A percentile compares a stretch with the other conserved stretches of the same genome.
These are phyloP conservation scores for Thyatira batis DNA, from an alignment of 2,888 invertebrate species.

Conservation along the genomic window DNA sequence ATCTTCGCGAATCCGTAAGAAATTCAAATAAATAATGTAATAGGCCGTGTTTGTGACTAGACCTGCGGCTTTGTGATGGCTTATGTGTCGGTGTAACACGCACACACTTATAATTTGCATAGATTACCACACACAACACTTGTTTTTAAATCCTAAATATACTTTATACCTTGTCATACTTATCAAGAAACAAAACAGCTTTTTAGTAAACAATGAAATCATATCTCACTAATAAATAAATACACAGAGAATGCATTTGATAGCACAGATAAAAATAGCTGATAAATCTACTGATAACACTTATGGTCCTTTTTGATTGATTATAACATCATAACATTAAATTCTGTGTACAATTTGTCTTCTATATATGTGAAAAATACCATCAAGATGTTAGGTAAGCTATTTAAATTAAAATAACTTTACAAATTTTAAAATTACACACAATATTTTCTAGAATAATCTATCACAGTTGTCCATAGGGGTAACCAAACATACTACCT, in stretches of 20 bases:
- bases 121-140: slow-evolving; percentile 2
- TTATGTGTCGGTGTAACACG: slow-evolving; percentile 38
- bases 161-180: neutral
- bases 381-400: too few species aligned
- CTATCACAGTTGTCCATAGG: too few species aligned
- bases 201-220: slow-evolving; percentile 21
- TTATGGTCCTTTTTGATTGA: neutral
- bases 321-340: neutral
- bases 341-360: neutral
- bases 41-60: slow-evolving; percentile 51
- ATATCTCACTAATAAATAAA: neutral
- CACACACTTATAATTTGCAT: slow-evolving; percentile 29
- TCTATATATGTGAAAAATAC: too few species aligned
- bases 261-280: slow-evolving; percentile 19
- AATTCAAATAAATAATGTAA: slow-evolving; percentile 34
- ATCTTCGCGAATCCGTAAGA: slow-evolving; percentile 73
- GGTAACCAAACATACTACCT: too few species aligned
- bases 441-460: too few species aligned
- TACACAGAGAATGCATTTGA: slow-evolving; percentile 2
- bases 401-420: too few species aligned
- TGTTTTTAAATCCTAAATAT: neutral
- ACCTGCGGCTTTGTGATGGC: slow-evolving; percentile 35
- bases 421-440: too few species aligned
- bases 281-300: slow-evolving; percentile 17
- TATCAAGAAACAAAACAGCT: neutral